Base-by-base conservation (phyloP, 1,140 invertebrate species). In the Papilio helenus region DNA sequence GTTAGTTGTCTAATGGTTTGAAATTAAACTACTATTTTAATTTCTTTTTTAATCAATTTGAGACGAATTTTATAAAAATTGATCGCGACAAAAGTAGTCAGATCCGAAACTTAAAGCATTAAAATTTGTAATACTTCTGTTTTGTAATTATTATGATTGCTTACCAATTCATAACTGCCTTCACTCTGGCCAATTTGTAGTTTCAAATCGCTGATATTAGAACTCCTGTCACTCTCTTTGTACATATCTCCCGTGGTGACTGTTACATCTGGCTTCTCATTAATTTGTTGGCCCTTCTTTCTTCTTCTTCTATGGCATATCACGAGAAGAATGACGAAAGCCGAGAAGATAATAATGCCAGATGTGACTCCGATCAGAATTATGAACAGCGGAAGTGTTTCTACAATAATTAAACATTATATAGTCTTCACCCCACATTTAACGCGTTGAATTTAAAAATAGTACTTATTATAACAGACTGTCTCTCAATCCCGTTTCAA, bases 141-240 rank as follows among this genome's bases (percentile, higher is more conserved):
- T 12, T 14, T 46, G 14, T 46, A 46, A 46, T 46, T 46, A 46
- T 46, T 39, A 39, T 39, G 3, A 46, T 12, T 4, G 7, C 91
- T 91, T 84, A 95, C 94, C 88, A 95, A 86, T 94, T 97, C 95
- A 93, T 96, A 98, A 71, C 97, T 97, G 74, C 97, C 97, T 79
- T 95, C 93, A 14, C 88, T 88, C 26, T 98, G 97, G 79, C 98
- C 95, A 78, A 98, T 96, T 94, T 99, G 96, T 74, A 98, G 95
- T 94, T 99, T 99, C 86, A 98, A 94, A 92, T 98, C 98, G 79
- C 98, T 98, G 80, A 98, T 97, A 90, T 98, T 98, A 39, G 98
- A 98, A 86, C 97, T 98, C 79, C 97, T 96, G 85, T 98, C 98
- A 68, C 97, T 98, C 85, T 98, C 97, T 85, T 97, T 97, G 86